Evolutionary conservation across 2,888 invertebrate species (phyloP).

Genomic region (Stenodera caucasica): DNA sequence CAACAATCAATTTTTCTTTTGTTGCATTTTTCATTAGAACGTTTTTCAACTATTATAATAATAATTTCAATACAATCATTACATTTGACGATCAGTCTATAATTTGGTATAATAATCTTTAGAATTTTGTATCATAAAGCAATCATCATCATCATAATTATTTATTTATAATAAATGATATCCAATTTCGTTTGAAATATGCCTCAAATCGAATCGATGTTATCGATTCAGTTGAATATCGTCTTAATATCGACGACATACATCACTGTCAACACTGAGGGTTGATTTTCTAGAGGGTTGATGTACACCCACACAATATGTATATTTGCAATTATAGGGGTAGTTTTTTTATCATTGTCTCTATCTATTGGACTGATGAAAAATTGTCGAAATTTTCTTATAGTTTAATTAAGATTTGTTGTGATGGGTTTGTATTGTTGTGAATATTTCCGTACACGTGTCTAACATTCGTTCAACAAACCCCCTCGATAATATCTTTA

Average conservation of each 20-base stretch:
- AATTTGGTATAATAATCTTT: background rate
- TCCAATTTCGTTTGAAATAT: no score
- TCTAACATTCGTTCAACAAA: background rate
- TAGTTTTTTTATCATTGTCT: slow-evolving; percentile 13
- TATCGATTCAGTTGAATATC: slow-evolving; percentile 46
- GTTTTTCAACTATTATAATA: background rate
- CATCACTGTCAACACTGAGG: slow-evolving; percentile 47
- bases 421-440: slow-evolving; percentile 16
- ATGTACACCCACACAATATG: slow-evolving; percentile 15
- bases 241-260: slow-evolving; percentile 51
- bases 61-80: background rate
- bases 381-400: slow-evolving; percentile 13
- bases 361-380: background rate
- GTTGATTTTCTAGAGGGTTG: slow-evolving; percentile 25
- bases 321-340: slow-evolving; percentile 34
- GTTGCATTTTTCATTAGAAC: slow-evolving; percentile 7
- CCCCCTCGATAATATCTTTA: slow-evolving; percentile 8
- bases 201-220: no score
- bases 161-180: slow-evolving; percentile 4
- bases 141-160: slow-evolving; percentile 11
- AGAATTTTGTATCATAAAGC: background rate
- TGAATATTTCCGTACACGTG: slow-evolving; percentile 19
- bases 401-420: slow-evolving; percentile 26
- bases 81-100: background rate
- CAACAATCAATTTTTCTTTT: slow-evolving; percentile 5